Base-by-base conservation (phyloP, 2,113 vertebrate genomes). In the Origma solitaria region DNA sequence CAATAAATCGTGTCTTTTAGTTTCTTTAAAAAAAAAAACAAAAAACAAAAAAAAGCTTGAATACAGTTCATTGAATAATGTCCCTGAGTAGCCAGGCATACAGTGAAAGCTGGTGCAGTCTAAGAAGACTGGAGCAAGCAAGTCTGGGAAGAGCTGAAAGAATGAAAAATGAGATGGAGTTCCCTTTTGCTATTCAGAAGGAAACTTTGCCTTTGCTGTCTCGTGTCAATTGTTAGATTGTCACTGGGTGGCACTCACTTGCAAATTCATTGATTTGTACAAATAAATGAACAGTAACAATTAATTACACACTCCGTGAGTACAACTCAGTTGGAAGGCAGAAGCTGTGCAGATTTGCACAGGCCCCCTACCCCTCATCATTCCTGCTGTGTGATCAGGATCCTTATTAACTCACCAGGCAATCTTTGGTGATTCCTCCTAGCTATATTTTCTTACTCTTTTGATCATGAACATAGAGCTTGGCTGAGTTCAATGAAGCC, bases 201-300 rank as follows among this genome's bases (percentile, higher is more conserved):
- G 44, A 83, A 96, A 72, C 23, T 88, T 91, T 51, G 68, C 42
- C 28, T 90, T 79, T 6, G 3, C 15, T 72, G 62, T 76, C 51
- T 86, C 5, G 1, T 95, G 86, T 66, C 90, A 87, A 81, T 58
- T 96, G 79, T 86, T 94, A 80, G 79, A 57, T 88, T 95, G 92
- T 96, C 93, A 92, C 91, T 93, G 80, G 87, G 91, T 96, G 92
- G 95, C 89, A 94, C 54, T 82, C 84, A 61, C 82, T 92, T 92
- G 69, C 44, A 93, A 92, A 94, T 75, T 35, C 95, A 88, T 87
- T 93, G 94, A 89, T 96, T 94, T 94, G 77, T 90, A 84, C 91
- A 95, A 96, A 93, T 92, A 96, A 96, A 96, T 94, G 92, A 97
- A 90, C 89, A 95, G 95, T 95, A 93, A 85, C 94, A 95, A 92